Conservation (phyloP, 2,888 invertebrate species). For the Agrochola lota region DNA sequence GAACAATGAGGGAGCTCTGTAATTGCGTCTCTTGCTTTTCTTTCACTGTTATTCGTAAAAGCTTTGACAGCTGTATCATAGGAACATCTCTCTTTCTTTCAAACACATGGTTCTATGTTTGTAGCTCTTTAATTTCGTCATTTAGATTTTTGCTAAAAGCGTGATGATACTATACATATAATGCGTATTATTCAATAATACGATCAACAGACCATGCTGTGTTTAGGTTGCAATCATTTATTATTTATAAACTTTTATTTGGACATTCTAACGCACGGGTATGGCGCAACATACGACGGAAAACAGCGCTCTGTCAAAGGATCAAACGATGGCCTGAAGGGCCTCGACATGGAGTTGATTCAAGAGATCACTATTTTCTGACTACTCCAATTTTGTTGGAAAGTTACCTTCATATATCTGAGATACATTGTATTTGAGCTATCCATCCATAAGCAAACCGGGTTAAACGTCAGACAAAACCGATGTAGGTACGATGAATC, state of each 20-base stretch:
- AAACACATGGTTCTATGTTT: slow-evolving; percentile 2
- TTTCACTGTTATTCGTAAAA: slow-evolving; percentile 24
- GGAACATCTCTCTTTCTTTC: slow-evolving; percentile 4
- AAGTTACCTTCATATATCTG: not conserved
- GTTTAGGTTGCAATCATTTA: not conserved
- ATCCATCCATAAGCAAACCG: slow-evolving; percentile 17
- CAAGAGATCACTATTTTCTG: slow-evolving; percentile 28
- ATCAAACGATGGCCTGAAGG: slow-evolving; percentile 47
- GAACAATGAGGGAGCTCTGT: slow-evolving; percentile 49
- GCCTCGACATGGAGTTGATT: slow-evolving; percentile 29
- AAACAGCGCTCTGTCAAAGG: slow-evolving; percentile 37
- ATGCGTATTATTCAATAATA: not conserved
- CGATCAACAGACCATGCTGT: not conserved
- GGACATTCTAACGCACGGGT: not conserved
- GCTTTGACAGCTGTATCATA: slow-evolving; percentile 38
- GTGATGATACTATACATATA: not conserved
- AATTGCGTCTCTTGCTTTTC: slow-evolving; percentile 43
- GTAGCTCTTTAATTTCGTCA: not conserved
- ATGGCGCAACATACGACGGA: slow-evolving; percentile 20
- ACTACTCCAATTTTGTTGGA: slow-evolving; percentile 15
- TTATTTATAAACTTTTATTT: not conserved
- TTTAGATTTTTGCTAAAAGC: not conserved
- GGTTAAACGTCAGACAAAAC: slow-evolving; percentile 30
- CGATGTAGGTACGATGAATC: slow-evolving; percentile 4
- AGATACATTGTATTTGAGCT: slow-evolving; percentile 1